These are phyloP conservation scores for Chrysaora quinquecirrha DNA, from an alignment of 30 jellyfish, hydroid and myxozoan genomes.

Conservation along the genomic window DNA sequence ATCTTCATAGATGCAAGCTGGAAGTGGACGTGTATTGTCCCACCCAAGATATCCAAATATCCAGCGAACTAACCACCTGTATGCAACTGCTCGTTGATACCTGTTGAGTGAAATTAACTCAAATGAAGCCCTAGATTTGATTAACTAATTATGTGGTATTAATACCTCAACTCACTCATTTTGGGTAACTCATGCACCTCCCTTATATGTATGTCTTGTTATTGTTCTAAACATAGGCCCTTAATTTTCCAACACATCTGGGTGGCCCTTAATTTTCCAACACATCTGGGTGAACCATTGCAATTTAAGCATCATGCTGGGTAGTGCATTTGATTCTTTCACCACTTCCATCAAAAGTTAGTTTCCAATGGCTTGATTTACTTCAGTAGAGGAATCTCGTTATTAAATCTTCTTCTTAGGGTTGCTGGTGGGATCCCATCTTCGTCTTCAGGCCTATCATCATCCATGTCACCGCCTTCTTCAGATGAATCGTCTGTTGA, in stretches of 20 bases:
- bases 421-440: too few relatives aligned
- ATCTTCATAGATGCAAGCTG: not conserved
- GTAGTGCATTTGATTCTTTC: not conserved
- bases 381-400: too few relatives aligned
- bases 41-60: not conserved
- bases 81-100: not conserved
- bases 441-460: too few relatives aligned
- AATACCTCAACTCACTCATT: not conserved
- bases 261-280: too few relatives aligned
- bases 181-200: not conserved
- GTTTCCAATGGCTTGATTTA: constrained; percentile 8
- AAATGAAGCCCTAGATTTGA: too few relatives aligned
- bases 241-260: too few relatives aligned
- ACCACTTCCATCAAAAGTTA: constrained; percentile 17
- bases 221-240: not conserved
- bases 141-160: not conserved
- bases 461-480: too few relatives aligned
- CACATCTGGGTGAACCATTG: not conserved
- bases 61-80: constrained; percentile 3
- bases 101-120: not conserved
- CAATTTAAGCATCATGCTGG: not conserved
- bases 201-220: not conserved
- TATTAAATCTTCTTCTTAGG: too few relatives aligned
- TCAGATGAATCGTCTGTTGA: too few relatives aligned
- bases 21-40: not conserved